Conservation (phyloP, 2,888 invertebrate species). For the Xestia rhomboidea region DNA sequence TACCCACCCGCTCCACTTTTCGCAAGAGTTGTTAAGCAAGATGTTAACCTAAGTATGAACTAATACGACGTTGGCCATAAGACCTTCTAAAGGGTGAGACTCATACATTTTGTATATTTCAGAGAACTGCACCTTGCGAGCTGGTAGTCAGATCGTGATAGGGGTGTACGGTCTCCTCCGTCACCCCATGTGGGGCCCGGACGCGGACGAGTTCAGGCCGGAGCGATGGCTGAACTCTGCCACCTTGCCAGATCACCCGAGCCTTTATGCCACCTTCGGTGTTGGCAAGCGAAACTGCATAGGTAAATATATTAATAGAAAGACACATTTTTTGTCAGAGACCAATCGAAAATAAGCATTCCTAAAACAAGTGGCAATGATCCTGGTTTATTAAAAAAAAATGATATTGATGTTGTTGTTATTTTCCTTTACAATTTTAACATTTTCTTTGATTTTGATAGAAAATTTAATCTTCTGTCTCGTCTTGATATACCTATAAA, state of each 20-base stretch:
- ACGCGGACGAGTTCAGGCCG: slow-evolving; percentile 75
- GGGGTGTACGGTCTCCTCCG: slow-evolving; percentile 65
- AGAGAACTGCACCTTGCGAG: slow-evolving; percentile 1
- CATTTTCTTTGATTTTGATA: no score
- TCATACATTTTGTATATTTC: neutral
- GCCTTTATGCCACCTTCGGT: slow-evolving; percentile 74
- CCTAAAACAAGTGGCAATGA: no score
- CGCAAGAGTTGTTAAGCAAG: neutral
- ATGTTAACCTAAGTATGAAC: neutral
- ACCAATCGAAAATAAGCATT: no score
- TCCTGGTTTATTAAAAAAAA: no score
- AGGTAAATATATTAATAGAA: rapidly evolving
- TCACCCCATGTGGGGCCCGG: slow-evolving; percentile 77
- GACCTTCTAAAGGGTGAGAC: no score
- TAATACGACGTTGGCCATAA: neutral
- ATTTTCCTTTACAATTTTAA: neutral
- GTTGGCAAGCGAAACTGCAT: slow-evolving; percentile 65
- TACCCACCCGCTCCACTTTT: neutral
- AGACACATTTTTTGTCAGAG: neutral
- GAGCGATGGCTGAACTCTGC: slow-evolving; percentile 76
- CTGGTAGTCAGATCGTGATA: neutral
- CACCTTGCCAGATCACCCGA: slow-evolving; percentile 70
- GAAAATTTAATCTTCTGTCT: neutral
- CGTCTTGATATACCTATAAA: neutral
- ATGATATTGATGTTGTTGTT: rapidly evolving